phyloP scores from a whole-genome alignment of 2,113 vertebrate species.

The Polypterus bichir region DNA sequence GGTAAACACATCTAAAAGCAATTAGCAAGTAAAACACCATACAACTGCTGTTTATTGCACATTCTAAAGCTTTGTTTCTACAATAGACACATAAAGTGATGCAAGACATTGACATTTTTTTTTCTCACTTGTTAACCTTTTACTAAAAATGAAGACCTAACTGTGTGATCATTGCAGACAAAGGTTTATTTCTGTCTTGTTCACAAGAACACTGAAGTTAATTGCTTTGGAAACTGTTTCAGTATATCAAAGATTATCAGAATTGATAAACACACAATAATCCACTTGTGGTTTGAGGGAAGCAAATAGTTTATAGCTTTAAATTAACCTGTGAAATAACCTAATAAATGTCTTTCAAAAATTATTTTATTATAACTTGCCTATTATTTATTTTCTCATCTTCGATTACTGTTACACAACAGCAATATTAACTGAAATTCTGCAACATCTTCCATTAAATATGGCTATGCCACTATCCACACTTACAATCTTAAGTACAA shows the following conservation, averaged over 20 bases:
- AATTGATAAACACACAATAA: constrained; percentile 17
- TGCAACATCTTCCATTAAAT: no score
- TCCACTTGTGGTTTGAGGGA: constrained; percentile 7
- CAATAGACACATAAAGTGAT: constrained; percentile 5
- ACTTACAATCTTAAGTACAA: no score
- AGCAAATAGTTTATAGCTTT: constrained; percentile 23
- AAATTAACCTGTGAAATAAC: no score
- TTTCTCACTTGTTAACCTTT: constrained; percentile 3
- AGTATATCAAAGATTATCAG: constrained; percentile 9
- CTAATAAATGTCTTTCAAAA: no score
- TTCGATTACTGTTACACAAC: no score
- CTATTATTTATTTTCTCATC: no score
- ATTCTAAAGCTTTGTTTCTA: constrained; percentile 1
- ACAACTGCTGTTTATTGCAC: neutral
- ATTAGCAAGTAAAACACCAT: constrained; percentile 3
- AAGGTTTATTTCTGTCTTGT: constrained; percentile 4
- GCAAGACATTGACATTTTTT: constrained; percentile 2
- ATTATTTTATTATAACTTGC: no score
- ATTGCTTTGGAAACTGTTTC: constrained; percentile 6
- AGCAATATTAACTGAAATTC: no score
- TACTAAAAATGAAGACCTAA: constrained; percentile 3
- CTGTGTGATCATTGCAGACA: neutral
- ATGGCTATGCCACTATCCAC: no score
- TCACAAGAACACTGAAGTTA: constrained; percentile 1
- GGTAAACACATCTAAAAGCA: constrained; percentile 5